These are phyloP conservation scores for Tyria jacobaeae DNA, from an alignment of 2,888 invertebrate species.

Conservation along the genomic window DNA sequence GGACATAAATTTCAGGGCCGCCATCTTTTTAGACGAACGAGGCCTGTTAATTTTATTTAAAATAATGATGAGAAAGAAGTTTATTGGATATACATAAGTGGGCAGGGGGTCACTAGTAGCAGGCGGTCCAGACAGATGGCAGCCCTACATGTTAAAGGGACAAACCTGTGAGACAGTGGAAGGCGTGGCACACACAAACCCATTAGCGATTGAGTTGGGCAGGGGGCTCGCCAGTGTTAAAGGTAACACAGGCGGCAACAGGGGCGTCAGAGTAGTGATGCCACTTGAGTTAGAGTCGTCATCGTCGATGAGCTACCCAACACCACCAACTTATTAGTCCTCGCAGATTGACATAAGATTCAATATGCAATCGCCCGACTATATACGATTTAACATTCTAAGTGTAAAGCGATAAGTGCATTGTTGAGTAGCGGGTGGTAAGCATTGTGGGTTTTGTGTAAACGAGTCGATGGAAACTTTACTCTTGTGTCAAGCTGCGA, in stretches of 20 bases:
- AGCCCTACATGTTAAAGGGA: conserved; percentile 41
- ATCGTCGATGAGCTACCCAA: conserved; percentile 62
- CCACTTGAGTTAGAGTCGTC: conserved; percentile 48
- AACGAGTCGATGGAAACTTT: conserved; percentile 7
- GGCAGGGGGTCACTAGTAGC: background rate
- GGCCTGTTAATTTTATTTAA: background rate
- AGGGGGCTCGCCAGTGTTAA: conserved; percentile 52
- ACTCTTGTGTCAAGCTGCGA: conserved; percentile 20
- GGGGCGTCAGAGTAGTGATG: conserved; percentile 64
- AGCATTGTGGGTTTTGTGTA: conserved; percentile 7
- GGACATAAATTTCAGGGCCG: conserved; percentile 40
- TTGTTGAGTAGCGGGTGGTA: background rate
- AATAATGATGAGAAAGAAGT: background rate
- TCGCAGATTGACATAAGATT: conserved; percentile 33
- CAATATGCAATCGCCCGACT: conserved; percentile 7
- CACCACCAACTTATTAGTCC: conserved; percentile 49
- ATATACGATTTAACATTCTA: background rate
- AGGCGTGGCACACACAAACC: conserved; percentile 59
- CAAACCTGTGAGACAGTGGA: conserved; percentile 63
- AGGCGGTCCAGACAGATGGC: conserved; percentile 38
- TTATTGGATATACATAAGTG: background rate
- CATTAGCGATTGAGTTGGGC: conserved; percentile 56
- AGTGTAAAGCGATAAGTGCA: background rate
- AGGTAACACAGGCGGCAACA: conserved; percentile 69
- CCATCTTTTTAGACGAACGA: conserved; percentile 31